Evolutionary conservation across 2,797 vertebrate genomes (phyloP).

Genomic region (Diceros bicornis): DNA sequence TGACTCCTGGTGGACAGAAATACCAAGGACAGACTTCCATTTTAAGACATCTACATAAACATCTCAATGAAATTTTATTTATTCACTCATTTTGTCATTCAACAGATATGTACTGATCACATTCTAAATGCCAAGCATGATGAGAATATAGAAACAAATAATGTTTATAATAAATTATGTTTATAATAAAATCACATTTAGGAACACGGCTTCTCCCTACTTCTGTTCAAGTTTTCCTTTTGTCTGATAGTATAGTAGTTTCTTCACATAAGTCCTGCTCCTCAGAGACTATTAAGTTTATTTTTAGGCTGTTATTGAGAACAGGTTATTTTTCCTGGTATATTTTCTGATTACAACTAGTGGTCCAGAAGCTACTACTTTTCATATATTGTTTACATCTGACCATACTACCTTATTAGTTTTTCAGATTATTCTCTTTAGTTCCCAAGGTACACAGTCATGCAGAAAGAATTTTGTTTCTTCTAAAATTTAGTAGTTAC

Average conservation of each 20-base stretch:
- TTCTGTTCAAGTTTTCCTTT: background rate
- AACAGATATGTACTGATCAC: background rate
- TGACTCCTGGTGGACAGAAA: constrained; percentile 43
- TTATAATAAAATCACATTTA: background rate
- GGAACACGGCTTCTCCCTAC: background rate
- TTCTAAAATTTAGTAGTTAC: background rate
- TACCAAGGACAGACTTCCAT: background rate
- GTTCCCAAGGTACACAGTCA: background rate
- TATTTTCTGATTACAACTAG: background rate
- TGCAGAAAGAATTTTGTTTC: background rate
- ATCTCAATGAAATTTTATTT: background rate
- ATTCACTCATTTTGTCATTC: background rate
- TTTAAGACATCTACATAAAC: background rate
- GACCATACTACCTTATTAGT: background rate
- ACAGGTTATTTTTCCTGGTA: background rate
- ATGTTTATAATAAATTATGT: background rate
- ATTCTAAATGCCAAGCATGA: background rate
- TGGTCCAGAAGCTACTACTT: background rate
- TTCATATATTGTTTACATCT: background rate
- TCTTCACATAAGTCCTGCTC: background rate
- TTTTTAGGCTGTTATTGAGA: background rate
- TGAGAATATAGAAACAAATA: background rate
- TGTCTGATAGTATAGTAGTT: background rate
- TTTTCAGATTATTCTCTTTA: background rate
- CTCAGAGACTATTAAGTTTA: background rate